Evolutionary conservation across 2,113 vertebrate species (phyloP), one percentile per base, ranked within the genome.

Genomic region (Campylomormyrus numenius): DNA sequence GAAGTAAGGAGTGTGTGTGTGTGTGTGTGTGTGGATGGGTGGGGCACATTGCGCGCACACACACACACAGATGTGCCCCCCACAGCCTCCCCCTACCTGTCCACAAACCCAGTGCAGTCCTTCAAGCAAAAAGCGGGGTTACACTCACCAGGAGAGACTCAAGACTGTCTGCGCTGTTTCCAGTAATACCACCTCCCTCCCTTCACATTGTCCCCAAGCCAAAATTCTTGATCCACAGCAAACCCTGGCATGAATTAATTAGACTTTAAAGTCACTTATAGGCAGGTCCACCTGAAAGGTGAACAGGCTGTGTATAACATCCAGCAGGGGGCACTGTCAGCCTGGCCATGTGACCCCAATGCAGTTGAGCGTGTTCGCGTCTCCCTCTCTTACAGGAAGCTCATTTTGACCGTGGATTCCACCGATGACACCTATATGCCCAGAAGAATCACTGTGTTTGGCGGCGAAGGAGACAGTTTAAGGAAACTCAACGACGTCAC

Each of bases 391-490:
- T 35, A 58, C 83, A 99, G 98, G 95, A 99, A 98, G 92, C 94
- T 99, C 90, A 95, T 99, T 52, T 91, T 99, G 91, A 97, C 97
- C 0, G 98, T 99, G 91, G 98, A 99, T 90, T 97, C 98, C 0
- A 99, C 97, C 0, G 98, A 99, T 31, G 98, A 99, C 93, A 99
- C 98, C 94, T 99, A 98, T 95, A 99, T 99, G 98, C 98, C 98
- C 74, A 99, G 98, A 94, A 93, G 97, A 42, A 96, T 99, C 0
- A 96, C 97, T 0, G 97, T 98, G 83, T 99, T 95, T 0, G 98
- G 98, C 21, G 98, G 98, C 0, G 98, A 99, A 91, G 97, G 96
- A 21, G 98, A 98, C 93, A 97, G 96, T 77, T 95, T 99, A 90
- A 99, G 98, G 95, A 99, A 99, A 90, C 94, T 98, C 92, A 98